Conservation (phyloP, 2,113 vertebrate species). For the Columbina picui region DNA sequence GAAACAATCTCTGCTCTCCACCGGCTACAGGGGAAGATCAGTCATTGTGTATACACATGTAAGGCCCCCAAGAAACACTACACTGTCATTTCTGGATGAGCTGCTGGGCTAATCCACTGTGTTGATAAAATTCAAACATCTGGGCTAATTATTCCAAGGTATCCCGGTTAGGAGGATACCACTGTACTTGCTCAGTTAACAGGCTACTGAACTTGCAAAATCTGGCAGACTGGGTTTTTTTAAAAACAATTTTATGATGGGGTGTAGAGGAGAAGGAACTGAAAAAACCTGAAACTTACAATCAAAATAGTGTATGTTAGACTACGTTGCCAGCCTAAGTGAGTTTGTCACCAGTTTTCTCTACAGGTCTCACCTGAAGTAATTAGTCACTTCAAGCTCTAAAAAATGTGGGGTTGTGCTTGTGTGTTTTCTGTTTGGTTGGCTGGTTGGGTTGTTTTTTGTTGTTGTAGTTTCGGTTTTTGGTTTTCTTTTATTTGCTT, state of each 20-base stretch:
- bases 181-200: background rate
- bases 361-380: background rate
- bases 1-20: background rate
- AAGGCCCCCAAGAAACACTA: background rate
- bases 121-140: background rate
- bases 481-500: too few species aligned
- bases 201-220: too few species aligned
- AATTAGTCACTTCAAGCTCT: background rate
- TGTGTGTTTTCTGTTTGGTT: too few species aligned
- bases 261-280: too few species aligned
- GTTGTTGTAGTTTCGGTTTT: too few species aligned
- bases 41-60: background rate
- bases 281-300: too few species aligned
- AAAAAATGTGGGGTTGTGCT: rapidly evolving
- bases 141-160: background rate
- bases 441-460: too few species aligned
- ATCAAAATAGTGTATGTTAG: background rate
- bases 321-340: background rate
- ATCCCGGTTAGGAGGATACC: background rate
- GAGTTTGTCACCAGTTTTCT: background rate
- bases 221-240: too few species aligned
- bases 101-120: background rate
- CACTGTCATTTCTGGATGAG: background rate
- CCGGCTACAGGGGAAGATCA: background rate
- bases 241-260: too few species aligned